A percentile compares a stretch with the other conserved stretches of the same genome.
Evolutionary conservation across 2,888 invertebrate genomes (phyloP).

Genomic region (Lithosia quadra): DNA sequence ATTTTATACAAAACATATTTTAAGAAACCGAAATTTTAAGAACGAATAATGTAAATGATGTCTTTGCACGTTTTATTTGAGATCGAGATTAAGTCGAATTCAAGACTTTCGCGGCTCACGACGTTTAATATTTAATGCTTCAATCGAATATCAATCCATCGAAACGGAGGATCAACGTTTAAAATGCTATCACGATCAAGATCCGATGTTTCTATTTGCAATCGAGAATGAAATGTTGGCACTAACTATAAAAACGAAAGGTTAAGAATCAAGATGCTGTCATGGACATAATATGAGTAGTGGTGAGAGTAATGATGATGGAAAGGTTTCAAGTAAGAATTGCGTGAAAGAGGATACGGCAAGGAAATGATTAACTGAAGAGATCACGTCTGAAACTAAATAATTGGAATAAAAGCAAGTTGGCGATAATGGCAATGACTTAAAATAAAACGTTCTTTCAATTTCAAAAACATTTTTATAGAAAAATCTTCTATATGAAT

Average conservation of each 20-base stretch:
- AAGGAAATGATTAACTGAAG: too few species aligned
- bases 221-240: background rate
- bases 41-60: slow-evolving; percentile 16
- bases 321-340: background rate
- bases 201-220: background rate
- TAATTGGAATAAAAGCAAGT: too few species aligned
- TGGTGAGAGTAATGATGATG: background rate
- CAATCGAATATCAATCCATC: background rate
- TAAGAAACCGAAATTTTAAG: slow-evolving; percentile 13
- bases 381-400: too few species aligned
- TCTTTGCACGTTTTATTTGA: background rate
- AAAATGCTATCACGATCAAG: background rate
- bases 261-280: background rate
- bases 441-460: too few species aligned
- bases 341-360: too few species aligned
- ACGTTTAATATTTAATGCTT: background rate
- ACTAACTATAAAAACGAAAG: background rate
- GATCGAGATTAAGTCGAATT: background rate
- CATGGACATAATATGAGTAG: background rate
- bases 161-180: slow-evolving; percentile 1
- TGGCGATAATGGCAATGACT: too few species aligned
- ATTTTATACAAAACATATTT: slow-evolving; percentile 24
- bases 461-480: too few species aligned
- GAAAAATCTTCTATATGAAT: too few species aligned
- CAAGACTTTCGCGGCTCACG: background rate